phyloP scores from a whole-genome alignment of 2,888 invertebrate genomes.

The Romanomermis culicivorax region DNA sequence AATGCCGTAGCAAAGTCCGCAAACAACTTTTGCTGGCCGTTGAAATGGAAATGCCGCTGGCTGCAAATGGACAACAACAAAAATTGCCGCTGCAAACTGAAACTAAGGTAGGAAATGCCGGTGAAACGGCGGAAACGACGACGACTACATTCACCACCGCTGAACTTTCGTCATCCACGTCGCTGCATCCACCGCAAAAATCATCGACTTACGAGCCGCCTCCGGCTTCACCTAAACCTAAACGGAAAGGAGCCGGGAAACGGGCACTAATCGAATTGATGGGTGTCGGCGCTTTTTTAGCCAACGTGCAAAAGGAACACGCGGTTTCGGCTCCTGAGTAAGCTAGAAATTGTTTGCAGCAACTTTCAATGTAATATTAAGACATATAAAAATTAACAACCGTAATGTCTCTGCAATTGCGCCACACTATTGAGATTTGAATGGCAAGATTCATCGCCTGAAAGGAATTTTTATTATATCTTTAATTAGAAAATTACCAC shows the following conservation, averaged over 20 bases:
- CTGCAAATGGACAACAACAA: not conserved
- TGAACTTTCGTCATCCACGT: not conserved
- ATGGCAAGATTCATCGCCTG: too few relatives aligned
- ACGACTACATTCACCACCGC: not conserved
- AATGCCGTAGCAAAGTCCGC: not conserved
- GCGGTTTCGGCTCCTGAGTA: not conserved
- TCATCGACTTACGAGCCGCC: not conserved
- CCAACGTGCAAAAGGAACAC: not conserved
- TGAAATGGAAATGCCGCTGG: not conserved
- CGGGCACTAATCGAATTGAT: not conserved
- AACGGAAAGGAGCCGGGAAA: not conserved
- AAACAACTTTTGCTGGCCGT: not conserved
- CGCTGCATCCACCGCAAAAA: not conserved
- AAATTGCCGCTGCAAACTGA: not conserved
- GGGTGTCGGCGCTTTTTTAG: slow-evolving; percentile 1
- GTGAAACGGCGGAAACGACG: not conserved
- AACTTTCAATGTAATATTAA: too few relatives aligned
- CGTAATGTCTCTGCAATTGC: too few relatives aligned
- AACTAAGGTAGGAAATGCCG: too few relatives aligned
- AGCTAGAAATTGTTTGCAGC: too few relatives aligned
- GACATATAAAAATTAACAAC: too few relatives aligned
- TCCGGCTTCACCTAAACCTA: not conserved
- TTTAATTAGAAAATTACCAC: too few relatives aligned
- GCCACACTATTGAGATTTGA: too few relatives aligned
- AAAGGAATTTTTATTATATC: too few relatives aligned